A percentile compares a stretch with the other conserved stretches of the same genome.
phyloP scores from a whole-genome alignment of 2,797 vertebrate species.

The Chloroceryle amazona region DNA sequence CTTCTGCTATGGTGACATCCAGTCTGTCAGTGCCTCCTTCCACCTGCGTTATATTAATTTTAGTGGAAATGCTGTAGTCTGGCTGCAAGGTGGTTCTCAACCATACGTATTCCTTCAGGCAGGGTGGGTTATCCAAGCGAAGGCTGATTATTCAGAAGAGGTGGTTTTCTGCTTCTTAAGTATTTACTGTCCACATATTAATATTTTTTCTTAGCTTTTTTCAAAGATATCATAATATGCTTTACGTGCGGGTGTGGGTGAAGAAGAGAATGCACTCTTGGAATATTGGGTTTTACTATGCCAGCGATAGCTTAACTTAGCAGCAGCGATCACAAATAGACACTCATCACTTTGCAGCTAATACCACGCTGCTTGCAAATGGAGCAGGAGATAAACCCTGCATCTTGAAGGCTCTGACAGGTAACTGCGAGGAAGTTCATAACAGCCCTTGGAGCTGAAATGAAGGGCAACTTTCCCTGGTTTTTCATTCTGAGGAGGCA shows the following conservation, averaged over 20 bases:
- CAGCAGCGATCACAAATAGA: neutral
- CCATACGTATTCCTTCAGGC: accelerated
- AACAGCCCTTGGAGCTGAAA: neutral
- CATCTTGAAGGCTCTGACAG: neutral
- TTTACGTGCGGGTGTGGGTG: accelerated
- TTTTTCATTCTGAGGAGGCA: neutral
- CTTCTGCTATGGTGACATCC: neutral
- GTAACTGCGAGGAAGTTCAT: neutral
- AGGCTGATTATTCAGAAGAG: neutral
- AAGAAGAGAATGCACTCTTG: neutral
- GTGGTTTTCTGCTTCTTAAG: neutral
- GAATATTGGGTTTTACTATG: neutral
- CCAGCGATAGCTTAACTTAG: neutral
- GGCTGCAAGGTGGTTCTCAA: neutral
- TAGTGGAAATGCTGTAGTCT: neutral
- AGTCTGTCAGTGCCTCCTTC: neutral
- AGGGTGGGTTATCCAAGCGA: neutral
- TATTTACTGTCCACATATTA: neutral
- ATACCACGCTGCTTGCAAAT: neutral
- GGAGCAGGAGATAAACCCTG: neutral
- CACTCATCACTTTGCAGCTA: neutral
- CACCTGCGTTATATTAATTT: accelerated
- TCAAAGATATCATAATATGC: neutral
- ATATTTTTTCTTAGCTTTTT: neutral
- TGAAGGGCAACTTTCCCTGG: neutral